Conservation (phyloP, 1,140 invertebrate species). For the Trichonephila inaurata region DNA sequence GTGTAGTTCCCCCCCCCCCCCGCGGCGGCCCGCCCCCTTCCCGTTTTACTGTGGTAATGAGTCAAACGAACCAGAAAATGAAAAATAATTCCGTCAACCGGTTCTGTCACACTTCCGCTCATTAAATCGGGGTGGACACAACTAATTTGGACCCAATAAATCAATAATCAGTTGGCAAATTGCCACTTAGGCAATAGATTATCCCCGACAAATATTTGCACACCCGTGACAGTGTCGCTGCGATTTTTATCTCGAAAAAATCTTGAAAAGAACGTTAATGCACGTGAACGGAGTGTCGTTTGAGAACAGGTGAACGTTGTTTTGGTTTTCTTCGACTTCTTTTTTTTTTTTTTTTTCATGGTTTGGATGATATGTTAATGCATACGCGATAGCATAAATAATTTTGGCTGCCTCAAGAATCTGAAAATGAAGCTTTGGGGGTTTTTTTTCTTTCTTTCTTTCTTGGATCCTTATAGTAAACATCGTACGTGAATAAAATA, state of each 20-base stretch:
- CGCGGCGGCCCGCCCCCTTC: no score
- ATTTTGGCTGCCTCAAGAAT: no score
- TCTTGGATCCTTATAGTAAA: no score
- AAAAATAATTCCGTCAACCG: slow-evolving; percentile 35
- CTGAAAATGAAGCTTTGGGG: no score
- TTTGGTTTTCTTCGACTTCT: not conserved
- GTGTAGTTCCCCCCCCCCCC: no score
- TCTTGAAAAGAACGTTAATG: not conserved
- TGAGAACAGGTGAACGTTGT: not conserved
- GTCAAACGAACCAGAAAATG: slow-evolving; percentile 25
- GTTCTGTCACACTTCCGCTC: slow-evolving; percentile 55
- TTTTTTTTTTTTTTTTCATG: no score
- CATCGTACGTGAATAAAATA: no score
- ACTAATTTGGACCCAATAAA: slow-evolving; percentile 65
- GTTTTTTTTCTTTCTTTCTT: no score
- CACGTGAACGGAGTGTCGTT: not conserved
- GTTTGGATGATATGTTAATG: no score
- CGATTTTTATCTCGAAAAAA: slow-evolving; percentile 21
- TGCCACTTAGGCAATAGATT: slow-evolving; percentile 56
- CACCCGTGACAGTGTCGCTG: not conserved
- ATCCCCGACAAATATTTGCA: slow-evolving; percentile 44
- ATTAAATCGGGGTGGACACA: slow-evolving; percentile 49
- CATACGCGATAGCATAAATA: no score
- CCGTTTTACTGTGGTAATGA: not conserved
- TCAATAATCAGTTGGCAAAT: slow-evolving; percentile 65